Evolutionary conservation across 2,113 vertebrate species (phyloP).

Genomic region (Leptobrachium leishanense): DNA sequence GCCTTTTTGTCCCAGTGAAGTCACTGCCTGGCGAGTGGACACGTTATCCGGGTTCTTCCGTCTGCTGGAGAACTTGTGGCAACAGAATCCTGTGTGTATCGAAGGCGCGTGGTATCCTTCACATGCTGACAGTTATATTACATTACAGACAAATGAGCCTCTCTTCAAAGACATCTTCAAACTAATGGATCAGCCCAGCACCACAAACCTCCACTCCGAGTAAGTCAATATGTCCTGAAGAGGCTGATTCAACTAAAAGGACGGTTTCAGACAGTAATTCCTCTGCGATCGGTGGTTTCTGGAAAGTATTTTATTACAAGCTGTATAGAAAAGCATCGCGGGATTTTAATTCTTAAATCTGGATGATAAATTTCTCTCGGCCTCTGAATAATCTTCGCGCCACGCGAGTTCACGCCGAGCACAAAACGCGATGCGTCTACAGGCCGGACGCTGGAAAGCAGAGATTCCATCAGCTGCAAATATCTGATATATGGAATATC

Average conservation of each 20-base stretch:
- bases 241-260: slow-evolving; percentile 9
- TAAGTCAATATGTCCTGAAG: neutral
- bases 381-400: too few relatives aligned
- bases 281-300: neutral
- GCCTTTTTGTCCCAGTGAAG: too few relatives aligned
- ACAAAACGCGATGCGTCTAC: too few relatives aligned
- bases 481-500: too few relatives aligned
- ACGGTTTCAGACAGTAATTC: neutral
- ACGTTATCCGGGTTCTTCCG: neutral
- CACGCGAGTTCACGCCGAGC: too few relatives aligned
- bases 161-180: slow-evolving; percentile 4
- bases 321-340: neutral
- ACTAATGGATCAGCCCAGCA: slow-evolving; percentile 1
- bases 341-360: neutral
- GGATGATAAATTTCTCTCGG: too few relatives aligned
- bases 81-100: neutral
- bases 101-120: neutral
- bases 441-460: too few relatives aligned
- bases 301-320: neutral
- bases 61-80: neutral
- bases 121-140: neutral
- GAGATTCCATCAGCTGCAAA: too few relatives aligned
- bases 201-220: neutral
- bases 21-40: too few relatives aligned
- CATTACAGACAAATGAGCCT: slow-evolving; percentile 24